A percentile compares a stretch with the other conserved stretches of the same genome.
These are phyloP conservation scores for Reticulitermes speratus DNA, from an alignment of 1,140 invertebrate species.

Conservation along the genomic window DNA sequence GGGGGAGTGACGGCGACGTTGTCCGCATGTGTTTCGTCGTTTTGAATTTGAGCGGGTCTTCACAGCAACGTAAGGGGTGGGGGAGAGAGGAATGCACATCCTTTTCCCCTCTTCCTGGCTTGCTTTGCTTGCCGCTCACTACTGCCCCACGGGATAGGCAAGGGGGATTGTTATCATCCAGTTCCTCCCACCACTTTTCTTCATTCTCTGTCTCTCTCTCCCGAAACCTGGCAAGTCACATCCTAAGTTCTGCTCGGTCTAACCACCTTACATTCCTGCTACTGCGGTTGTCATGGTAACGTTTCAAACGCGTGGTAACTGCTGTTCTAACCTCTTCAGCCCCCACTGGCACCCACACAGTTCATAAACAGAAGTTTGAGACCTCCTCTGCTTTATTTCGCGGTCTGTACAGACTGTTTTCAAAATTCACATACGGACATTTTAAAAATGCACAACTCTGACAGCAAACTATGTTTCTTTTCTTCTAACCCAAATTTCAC, in stretches of 20 bases:
- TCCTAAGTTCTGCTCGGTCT: constrained; percentile 16
- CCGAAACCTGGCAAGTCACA: constrained; percentile 24
- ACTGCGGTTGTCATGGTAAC: constrained; percentile 21
- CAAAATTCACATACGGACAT: too few relatives aligned
- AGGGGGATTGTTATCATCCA: constrained; percentile 20
- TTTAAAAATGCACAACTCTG: too few relatives aligned
- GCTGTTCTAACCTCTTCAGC: neutral
- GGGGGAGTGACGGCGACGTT: constrained; percentile 2
- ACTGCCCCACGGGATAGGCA: constrained; percentile 19
- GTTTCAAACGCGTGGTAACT: neutral
- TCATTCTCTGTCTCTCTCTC: constrained; percentile 4
- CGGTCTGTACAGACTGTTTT: too few relatives aligned
- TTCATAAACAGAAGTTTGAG: too few relatives aligned
- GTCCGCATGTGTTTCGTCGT: constrained; percentile 32
- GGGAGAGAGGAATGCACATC: constrained; percentile 1
- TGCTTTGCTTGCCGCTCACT: neutral
- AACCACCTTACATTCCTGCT: neutral
- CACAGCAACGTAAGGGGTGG: neutral
- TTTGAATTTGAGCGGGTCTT: constrained; percentile 36
- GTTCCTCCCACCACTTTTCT: neutral
- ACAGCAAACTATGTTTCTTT: too few relatives aligned
- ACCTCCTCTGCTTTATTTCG: too few relatives aligned
- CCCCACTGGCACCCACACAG: too few relatives aligned
- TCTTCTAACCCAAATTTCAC: too few relatives aligned
- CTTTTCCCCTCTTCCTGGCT: constrained; percentile 3